Conservation (phyloP, 2,888 invertebrate species). For the Andrena fulva region DNA sequence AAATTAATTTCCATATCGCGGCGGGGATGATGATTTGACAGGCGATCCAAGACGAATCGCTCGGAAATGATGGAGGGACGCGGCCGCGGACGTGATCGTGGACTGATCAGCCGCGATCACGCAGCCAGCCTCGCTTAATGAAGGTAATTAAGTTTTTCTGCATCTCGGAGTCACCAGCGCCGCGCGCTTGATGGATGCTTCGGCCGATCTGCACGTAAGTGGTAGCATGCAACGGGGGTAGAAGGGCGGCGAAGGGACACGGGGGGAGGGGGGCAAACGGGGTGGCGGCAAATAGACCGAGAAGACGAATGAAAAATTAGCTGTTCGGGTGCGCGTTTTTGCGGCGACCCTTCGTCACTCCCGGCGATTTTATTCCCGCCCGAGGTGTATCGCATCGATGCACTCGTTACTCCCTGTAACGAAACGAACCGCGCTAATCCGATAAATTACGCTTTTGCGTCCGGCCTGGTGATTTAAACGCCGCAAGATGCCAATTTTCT, state of each 20-base stretch:
- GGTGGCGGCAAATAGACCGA: slow-evolving; percentile 67
- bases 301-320: slow-evolving; percentile 80
- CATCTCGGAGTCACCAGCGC: slow-evolving; percentile 73
- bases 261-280: slow-evolving; percentile 29
- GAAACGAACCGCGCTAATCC: slow-evolving; percentile 55
- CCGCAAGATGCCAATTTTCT: slow-evolving; percentile 37
- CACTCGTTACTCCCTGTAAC: slow-evolving; percentile 64
- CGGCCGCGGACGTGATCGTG: slow-evolving; percentile 52
- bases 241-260: slow-evolving; percentile 21
- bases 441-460: slow-evolving; percentile 54
- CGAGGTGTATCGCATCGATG: slow-evolving; percentile 68
- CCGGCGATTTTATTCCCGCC: slow-evolving; percentile 71
- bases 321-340: slow-evolving; percentile 69
- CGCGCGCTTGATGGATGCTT: slow-evolving; percentile 80
- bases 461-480: slow-evolving; percentile 40
- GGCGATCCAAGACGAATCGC: slow-evolving; percentile 61
- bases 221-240: slow-evolving; percentile 68
- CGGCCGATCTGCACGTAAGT: slow-evolving; percentile 73
- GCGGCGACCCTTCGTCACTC: slow-evolving; percentile 69
- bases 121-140: slow-evolving; percentile 80
- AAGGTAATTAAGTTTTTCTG: slow-evolving; percentile 85
- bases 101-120: slow-evolving; percentile 72
- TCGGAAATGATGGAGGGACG: slow-evolving; percentile 59
- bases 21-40: slow-evolving; percentile 60
- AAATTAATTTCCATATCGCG: slow-evolving; percentile 37